phyloP scores from a whole-genome alignment of 2,113 vertebrate genomes.

The Chaetodon auriga region DNA sequence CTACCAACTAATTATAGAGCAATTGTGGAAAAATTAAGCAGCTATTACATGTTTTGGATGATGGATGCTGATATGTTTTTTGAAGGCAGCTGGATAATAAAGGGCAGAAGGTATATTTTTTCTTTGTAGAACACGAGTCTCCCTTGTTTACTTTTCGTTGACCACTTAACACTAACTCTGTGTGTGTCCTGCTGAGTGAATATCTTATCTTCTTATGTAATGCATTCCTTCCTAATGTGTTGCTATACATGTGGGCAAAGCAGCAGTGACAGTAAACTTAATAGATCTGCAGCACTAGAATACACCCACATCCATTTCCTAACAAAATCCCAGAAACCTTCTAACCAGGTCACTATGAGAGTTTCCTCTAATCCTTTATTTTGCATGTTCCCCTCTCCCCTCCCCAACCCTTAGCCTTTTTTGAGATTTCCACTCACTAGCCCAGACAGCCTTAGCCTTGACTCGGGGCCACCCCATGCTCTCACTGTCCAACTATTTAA shows the following conservation, averaged over 20 bases:
- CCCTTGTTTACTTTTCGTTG: constrained; percentile 15
- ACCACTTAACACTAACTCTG: constrained; percentile 24
- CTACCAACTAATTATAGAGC: constrained; percentile 49
- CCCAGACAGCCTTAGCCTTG: constrained; percentile 82
- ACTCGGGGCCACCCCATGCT: constrained; percentile 79
- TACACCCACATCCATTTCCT: constrained; percentile 23
- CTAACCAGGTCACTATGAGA: constrained; percentile 67
- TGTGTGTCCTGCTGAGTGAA: constrained; percentile 35
- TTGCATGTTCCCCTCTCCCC: constrained; percentile 68
- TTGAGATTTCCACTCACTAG: constrained; percentile 76
- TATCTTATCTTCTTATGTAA: constrained; percentile 72
- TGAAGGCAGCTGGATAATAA: constrained; percentile 6
- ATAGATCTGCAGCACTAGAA: constrained; percentile 33
- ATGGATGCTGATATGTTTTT: constrained; percentile 12
- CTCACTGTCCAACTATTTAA: constrained; percentile 84
- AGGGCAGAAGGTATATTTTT: background rate
- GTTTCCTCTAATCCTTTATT: constrained; percentile 68
- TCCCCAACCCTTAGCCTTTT: constrained; percentile 32
- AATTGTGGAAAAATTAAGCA: constrained; percentile 23
- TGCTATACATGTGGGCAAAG: constrained; percentile 25
- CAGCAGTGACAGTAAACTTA: constrained; percentile 51
- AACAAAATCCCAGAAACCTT: constrained; percentile 61
- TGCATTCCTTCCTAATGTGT: constrained; percentile 56
- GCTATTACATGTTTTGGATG: constrained; percentile 13
- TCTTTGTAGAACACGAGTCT: constrained; percentile 3